These are phyloP conservation scores for Troides aeacus DNA, from an alignment of 2,888 invertebrate genomes.

Conservation along the genomic window DNA sequence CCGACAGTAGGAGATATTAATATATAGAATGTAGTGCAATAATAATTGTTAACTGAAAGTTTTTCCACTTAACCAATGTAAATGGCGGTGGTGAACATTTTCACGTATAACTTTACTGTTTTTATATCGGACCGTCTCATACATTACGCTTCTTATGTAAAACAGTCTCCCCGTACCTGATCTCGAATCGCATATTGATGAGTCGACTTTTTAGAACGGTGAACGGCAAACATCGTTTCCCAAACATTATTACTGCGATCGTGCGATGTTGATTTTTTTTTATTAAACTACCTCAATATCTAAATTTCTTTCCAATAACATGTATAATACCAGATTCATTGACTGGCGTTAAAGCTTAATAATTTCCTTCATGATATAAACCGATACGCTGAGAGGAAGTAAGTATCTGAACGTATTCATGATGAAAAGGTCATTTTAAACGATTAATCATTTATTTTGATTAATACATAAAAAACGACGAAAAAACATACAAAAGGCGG, in stretches of 20 bases:
- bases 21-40: no score
- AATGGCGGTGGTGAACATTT: background rate
- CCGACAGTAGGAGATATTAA: no score
- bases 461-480: no score
- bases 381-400: no score
- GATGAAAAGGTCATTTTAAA: no score
- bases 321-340: background rate
- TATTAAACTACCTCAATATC: background rate
- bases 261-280: background rate
- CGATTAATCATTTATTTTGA: no score
- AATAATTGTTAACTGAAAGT: no score
- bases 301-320: background rate
- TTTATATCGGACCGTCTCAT: conserved; percentile 12
- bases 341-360: background rate
- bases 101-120: conserved; percentile 18
- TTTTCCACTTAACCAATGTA: background rate
- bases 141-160: conserved; percentile 27
- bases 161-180: conserved; percentile 26
- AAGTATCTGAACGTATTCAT: no score
- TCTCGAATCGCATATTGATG: conserved; percentile 28
- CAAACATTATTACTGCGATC: conserved; percentile 10
- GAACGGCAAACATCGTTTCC: conserved; percentile 8
- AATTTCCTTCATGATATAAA: background rate
- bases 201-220: conserved; percentile 18
- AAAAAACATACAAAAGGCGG: no score